Evolutionary conservation across 2,888 invertebrate genomes (phyloP).

Genomic region (Pristionchus mayeri): DNA sequence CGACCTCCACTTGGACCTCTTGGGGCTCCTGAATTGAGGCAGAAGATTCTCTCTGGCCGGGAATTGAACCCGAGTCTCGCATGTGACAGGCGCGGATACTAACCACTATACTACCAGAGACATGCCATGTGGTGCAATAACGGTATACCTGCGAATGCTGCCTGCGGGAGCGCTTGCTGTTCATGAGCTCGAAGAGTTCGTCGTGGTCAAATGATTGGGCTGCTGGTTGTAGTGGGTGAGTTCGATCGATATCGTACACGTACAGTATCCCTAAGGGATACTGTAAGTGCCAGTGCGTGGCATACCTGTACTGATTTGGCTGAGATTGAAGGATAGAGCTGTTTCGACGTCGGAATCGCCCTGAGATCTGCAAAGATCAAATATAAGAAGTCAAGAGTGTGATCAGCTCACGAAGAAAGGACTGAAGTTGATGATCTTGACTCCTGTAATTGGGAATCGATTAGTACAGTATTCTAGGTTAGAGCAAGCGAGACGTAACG

Average conservation of each 20-base stretch:
- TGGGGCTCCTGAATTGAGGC: background rate
- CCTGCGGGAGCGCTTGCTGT: background rate
- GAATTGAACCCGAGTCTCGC: conserved; percentile 69
- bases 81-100: conserved; percentile 69
- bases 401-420: background rate
- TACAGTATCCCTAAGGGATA: background rate
- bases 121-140: background rate
- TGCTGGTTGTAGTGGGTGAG: background rate
- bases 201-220: conserved; percentile 31
- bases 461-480: background rate
- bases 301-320: conserved; percentile 35
- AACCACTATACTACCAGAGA: conserved; percentile 60
- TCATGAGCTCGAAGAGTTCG: conserved; percentile 4
- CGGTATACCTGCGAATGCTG: background rate
- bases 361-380: conserved; percentile 18
- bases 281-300: background rate
- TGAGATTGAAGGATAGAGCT: conserved; percentile 41
- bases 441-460: background rate
- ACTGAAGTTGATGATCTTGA: conserved; percentile 22
- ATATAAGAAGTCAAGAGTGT: background rate
- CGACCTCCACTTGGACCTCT: background rate
- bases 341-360: background rate
- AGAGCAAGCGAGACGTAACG: background rate
- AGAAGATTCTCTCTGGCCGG: conserved; percentile 63
- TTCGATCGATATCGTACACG: background rate